A percentile compares a stretch with the other conserved stretches of the same genome.
Conservation (phyloP, 1,140 invertebrate genomes). For the Oscheius sp. region DNA sequence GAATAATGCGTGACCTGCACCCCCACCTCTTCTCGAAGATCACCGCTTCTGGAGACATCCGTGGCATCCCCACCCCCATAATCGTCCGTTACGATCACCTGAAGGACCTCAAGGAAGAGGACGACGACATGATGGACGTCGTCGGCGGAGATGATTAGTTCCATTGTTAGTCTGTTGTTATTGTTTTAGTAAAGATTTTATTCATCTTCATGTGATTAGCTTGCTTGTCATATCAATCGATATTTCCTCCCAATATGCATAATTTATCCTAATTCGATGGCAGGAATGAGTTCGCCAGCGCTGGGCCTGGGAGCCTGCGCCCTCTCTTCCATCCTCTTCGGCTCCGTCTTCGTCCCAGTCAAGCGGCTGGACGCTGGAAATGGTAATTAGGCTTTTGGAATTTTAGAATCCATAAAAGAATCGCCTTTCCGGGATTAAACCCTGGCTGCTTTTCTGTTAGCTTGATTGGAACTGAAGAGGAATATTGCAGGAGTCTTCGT, state of each 20-base stretch:
- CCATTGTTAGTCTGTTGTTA: not conserved
- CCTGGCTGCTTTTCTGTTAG: no score
- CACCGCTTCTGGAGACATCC: conserved; percentile 40
- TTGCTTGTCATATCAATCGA: not conserved
- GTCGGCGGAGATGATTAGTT: conserved; percentile 44
- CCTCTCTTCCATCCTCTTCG: conserved; percentile 41
- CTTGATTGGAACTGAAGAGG: no score
- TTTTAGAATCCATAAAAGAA: not conserved
- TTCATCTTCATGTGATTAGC: not conserved
- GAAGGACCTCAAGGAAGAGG: conserved; percentile 45
- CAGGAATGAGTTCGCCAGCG: conserved; percentile 17
- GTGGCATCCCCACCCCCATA: conserved; percentile 31
- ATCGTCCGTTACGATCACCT: conserved; percentile 43
- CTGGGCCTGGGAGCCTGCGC: conserved; percentile 38
- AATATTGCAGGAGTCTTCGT: conserved; percentile 49
- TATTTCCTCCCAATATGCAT: no score
- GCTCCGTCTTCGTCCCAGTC: conserved; percentile 43
- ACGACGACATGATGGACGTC: conserved; percentile 40
- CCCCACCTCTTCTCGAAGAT: conserved; percentile 26
- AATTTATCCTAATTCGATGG: not conserved
- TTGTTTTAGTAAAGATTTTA: not conserved
- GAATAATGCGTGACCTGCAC: conserved; percentile 43
- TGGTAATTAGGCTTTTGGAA: conserved; percentile 17
- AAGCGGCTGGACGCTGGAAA: conserved; percentile 41
- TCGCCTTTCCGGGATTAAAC: no score